A percentile compares a stretch with the other conserved stretches of the same genome.
Evolutionary conservation across 1,140 invertebrate genomes (phyloP).

Genomic region (Diabrotica virgifera): DNA sequence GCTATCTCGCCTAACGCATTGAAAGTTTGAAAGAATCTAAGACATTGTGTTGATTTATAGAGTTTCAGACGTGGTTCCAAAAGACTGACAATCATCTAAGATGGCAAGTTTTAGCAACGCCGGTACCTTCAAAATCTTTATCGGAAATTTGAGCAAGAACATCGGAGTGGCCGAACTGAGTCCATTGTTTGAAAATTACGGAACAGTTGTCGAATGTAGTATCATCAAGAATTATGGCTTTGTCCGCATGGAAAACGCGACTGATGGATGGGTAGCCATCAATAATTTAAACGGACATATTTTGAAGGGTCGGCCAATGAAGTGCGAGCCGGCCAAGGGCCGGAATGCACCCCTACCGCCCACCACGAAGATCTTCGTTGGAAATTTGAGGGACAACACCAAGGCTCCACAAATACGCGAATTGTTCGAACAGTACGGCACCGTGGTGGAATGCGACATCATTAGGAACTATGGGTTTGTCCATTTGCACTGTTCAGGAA

Average conservation of each 20-base stretch:
- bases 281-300: slow-evolving; percentile 85
- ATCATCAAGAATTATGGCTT: slow-evolving; percentile 97
- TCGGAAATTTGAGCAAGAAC: slow-evolving; percentile 91
- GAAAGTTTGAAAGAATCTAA: background rate
- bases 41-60: too few relatives aligned
- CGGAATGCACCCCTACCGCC: slow-evolving; percentile 79
- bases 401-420: slow-evolving; percentile 82
- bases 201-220: slow-evolving; percentile 93
- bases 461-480: slow-evolving; percentile 91
- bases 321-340: slow-evolving; percentile 87
- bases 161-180: slow-evolving; percentile 80
- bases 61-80: background rate
- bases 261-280: slow-evolving; percentile 86
- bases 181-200: slow-evolving; percentile 91
- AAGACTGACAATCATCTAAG: background rate
- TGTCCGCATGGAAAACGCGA: slow-evolving; percentile 94
- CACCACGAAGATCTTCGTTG: slow-evolving; percentile 87
- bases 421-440: slow-evolving; percentile 83
- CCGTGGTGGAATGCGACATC: slow-evolving; percentile 87
- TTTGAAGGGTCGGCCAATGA: slow-evolving; percentile 84
- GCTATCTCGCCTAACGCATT: background rate
- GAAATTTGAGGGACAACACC: slow-evolving; percentile 84
- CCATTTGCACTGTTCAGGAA: slow-evolving; percentile 77
- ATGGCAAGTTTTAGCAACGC: slow-evolving; percentile 80
- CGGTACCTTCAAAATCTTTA: slow-evolving; percentile 92